Base-by-base conservation (phyloP, 2,113 vertebrate species). In the Tor tambroides region DNA sequence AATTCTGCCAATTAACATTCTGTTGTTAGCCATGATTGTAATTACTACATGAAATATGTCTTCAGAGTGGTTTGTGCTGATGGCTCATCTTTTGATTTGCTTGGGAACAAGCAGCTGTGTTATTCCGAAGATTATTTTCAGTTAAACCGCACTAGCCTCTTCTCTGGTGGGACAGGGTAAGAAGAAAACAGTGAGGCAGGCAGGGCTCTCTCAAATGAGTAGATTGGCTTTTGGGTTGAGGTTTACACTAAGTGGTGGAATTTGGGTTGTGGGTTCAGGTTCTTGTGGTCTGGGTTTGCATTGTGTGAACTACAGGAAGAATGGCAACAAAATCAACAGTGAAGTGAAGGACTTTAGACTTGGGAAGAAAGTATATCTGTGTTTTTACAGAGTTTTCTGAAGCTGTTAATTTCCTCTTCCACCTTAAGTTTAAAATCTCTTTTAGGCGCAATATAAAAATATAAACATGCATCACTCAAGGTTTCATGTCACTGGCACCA, bases 251-350 rank as follows among this genome's bases (percentile, higher is more conserved):
- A 63, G 90, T 61, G 61, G 88, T 76, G 35, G 83, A 89, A 75
- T 54, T 75, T 85, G 26, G 51, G 88, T 91, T 91, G 54, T 83
- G 65, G 74, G 65, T 72, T 14, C 67, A 59, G 79, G 79, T 67
- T 32, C 12, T 61, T 84, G 32, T 85, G 81, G 89, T 93, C 90
- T 86, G 84, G 65, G 91, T 91, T 93, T 91, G 91, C 90, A 85
- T 72, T 2, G 54, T 85, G 85, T 91, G 87, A 89, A 92, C 83
- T 74, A 30, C 32, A 56, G 59, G 85, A 87, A 91, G 87, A 65
- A 9, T 4, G 28, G 12, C 10, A 51, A 71, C 30, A 1, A 74
- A 41, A 41, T 56, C 30, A n/a, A 28, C 74, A 26, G 43, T 69
- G 28, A 61, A 35, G 38, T 19, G 28, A n/a, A 71, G 11, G n/a